phyloP scores from a whole-genome alignment of 2,113 vertebrate species.

The Oryzias javanicus region DNA sequence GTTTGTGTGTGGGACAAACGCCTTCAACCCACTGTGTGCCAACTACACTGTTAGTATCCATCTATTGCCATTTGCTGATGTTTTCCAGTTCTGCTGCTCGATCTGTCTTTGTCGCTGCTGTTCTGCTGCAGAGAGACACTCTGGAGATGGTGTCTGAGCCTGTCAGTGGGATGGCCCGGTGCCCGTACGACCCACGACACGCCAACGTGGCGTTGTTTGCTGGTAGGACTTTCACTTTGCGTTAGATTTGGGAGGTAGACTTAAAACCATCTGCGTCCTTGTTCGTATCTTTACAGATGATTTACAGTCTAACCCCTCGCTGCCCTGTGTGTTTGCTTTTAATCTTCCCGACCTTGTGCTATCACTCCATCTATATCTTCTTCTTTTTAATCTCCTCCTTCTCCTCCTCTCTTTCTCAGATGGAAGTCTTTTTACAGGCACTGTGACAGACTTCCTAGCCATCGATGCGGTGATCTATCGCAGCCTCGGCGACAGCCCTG shows the following conservation, averaged over 20 bases:
- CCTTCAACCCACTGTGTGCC: conserved; percentile 95
- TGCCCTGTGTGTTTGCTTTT: conserved; percentile 63
- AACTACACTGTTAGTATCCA: conserved; percentile 91
- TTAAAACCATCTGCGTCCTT: conserved; percentile 33
- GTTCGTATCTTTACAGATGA: conserved; percentile 62
- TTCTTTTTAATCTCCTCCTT: conserved; percentile 49
- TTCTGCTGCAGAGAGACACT: conserved; percentile 83
- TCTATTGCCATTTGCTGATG: conserved; percentile 19
- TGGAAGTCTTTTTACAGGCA: conserved; percentile 94
- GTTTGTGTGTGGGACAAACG: conserved; percentile 95
- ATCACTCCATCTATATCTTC: conserved; percentile 57
- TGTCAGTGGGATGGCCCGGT: conserved; percentile 95
- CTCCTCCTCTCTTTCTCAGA: conserved; percentile 72
- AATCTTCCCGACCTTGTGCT: conserved; percentile 71
- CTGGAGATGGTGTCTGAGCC: conserved; percentile 88
- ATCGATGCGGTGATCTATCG: conserved; percentile 97
- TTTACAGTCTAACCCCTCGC: conserved; percentile 58
- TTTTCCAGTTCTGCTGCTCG: conserved; percentile 35
- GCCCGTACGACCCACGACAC: conserved; percentile 95
- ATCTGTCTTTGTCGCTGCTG: conserved; percentile 8
- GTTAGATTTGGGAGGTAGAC: not conserved
- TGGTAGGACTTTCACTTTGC: conserved; percentile 70
- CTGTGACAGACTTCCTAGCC: conserved; percentile 95
- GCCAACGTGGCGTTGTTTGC: conserved; percentile 96
- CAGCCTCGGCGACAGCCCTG: conserved; percentile 89